Evolutionary conservation across 2,888 invertebrate genomes (phyloP).

Genomic region (Neria commutata): DNA sequence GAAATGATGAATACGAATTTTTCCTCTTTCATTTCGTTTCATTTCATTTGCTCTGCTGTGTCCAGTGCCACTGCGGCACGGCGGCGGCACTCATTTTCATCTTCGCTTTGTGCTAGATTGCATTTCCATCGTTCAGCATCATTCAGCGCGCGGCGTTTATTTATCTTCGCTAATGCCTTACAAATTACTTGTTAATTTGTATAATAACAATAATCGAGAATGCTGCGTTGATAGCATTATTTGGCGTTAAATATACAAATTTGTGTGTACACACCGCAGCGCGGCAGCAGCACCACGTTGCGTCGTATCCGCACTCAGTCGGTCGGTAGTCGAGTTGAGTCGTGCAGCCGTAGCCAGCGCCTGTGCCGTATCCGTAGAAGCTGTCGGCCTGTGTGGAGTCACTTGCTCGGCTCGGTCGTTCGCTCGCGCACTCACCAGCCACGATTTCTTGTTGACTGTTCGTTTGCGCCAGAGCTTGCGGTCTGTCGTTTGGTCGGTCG

Average conservation of each 20-base stretch:
- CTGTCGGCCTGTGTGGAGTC: background rate
- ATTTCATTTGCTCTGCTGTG: too few relatives aligned
- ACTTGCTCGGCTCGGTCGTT: background rate
- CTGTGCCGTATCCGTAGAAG: background rate
- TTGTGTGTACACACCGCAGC: conserved; percentile 14
- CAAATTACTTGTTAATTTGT: conserved; percentile 37
- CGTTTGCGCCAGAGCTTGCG: background rate
- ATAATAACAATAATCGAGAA: conserved; percentile 28
- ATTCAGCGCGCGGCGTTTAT: conserved; percentile 8
- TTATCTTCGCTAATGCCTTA: conserved; percentile 30
- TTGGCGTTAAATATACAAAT: conserved; percentile 27
- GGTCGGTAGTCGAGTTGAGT: background rate
- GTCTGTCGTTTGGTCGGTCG: conserved; percentile 3
- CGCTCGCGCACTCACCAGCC: background rate
- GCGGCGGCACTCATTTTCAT: background rate
- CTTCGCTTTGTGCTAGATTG: conserved; percentile 9
- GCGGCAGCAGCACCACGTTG: too few relatives aligned
- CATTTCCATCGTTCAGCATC: conserved; percentile 10
- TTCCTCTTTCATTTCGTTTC: conserved; percentile 1
- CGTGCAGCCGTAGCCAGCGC: background rate
- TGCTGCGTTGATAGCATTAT: conserved; percentile 30
- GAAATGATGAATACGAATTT: background rate
- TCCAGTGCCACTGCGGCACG: too few relatives aligned
- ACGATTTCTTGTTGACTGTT: conserved; percentile 5
- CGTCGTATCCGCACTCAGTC: background rate